phyloP scores from a whole-genome alignment of 2,888 invertebrate genomes.

The Drosophila peninsularis region DNA sequence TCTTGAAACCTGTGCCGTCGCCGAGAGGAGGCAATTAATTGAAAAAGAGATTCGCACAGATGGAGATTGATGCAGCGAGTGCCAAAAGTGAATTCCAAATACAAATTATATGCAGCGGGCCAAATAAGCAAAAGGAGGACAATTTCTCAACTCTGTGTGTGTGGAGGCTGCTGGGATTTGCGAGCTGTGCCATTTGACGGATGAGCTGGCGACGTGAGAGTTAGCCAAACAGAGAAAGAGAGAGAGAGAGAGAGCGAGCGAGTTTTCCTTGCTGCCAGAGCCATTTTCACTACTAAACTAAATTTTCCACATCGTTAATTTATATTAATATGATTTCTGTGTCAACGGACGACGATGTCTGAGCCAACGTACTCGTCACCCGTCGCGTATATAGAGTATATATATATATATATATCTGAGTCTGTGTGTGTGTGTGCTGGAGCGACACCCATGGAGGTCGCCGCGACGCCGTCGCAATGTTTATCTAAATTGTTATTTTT shows the following conservation, averaged over 20 bases:
- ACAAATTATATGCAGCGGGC: slow-evolving; percentile 29
- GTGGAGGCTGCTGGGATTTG: slow-evolving; percentile 60
- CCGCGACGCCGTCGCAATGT: slow-evolving; percentile 80
- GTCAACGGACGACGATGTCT: slow-evolving; percentile 74
- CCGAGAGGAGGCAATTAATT: slow-evolving; percentile 66
- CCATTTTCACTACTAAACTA: slow-evolving; percentile 84
- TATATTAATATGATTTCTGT: slow-evolving; percentile 85
- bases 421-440: slow-evolving; percentile 26
- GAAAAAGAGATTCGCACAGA: slow-evolving; percentile 32
- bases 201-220: slow-evolving; percentile 75
- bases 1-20: slow-evolving; percentile 1
- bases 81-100: slow-evolving; percentile 45
- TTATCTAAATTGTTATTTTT: slow-evolving; percentile 85
- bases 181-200: slow-evolving; percentile 70
- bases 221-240: slow-evolving; percentile 31
- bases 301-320: slow-evolving; percentile 85
- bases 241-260: slow-evolving; percentile 10
- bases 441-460: slow-evolving; percentile 72
- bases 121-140: slow-evolving; percentile 38
- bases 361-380: slow-evolving; percentile 40
- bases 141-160: slow-evolving; percentile 58
- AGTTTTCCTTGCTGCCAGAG: slow-evolving; percentile 45
- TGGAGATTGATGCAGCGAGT: slow-evolving; percentile 66
- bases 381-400: slow-evolving; percentile 21
- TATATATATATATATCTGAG: not conserved